Percentiles rank a stretch among this genome's conserved stretches.
Evolutionary conservation across 2,888 invertebrate genomes (phyloP).

Genomic region (Tethea ocularis): DNA sequence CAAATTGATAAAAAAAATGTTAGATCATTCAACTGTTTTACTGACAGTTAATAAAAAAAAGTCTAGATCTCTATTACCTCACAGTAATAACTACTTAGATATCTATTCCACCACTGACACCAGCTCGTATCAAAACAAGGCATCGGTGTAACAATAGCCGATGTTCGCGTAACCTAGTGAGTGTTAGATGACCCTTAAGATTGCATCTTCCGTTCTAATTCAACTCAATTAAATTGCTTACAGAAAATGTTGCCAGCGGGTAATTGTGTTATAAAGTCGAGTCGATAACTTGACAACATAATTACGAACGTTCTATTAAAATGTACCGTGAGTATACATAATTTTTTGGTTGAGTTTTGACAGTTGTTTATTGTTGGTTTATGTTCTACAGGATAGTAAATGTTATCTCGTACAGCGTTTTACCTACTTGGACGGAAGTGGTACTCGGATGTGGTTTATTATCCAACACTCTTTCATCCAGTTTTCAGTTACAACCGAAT

Average conservation of each 20-base stretch:
- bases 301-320: slow-evolving; percentile 7
- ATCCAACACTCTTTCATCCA: slow-evolving; percentile 2
- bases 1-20: too few species aligned
- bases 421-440: neutral
- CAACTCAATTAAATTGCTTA: slow-evolving; percentile 23
- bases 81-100: slow-evolving; percentile 22
- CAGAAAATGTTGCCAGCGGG: slow-evolving; percentile 6
- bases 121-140: slow-evolving; percentile 29
- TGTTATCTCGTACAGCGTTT: neutral
- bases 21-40: neutral
- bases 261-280: slow-evolving; percentile 2
- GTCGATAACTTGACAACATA: slow-evolving; percentile 9
- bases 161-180: slow-evolving; percentile 49
- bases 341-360: neutral
- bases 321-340: neutral
- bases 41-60: neutral
- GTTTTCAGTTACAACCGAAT: slow-evolving; percentile 12
- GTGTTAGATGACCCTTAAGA: slow-evolving; percentile 56
- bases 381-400: neutral
- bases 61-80: neutral
- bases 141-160: slow-evolving; percentile 42
- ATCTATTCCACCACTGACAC: slow-evolving; percentile 11
- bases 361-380: neutral
- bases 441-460: slow-evolving; percentile 1
- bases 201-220: slow-evolving; percentile 51